phyloP scores from a whole-genome alignment of 1,140 invertebrate species.

The Galleria mellonella region DNA sequence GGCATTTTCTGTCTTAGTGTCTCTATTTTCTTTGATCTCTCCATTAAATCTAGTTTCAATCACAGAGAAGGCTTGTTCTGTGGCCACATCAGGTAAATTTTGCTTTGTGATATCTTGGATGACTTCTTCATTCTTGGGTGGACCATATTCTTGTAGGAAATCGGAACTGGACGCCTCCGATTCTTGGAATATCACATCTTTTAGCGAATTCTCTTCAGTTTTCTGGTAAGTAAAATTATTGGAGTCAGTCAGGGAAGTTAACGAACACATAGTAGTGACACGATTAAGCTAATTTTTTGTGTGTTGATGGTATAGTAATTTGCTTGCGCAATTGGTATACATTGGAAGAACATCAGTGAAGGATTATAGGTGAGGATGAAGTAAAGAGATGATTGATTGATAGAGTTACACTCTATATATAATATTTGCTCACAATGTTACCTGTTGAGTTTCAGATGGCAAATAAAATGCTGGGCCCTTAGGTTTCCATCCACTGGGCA shows the following conservation, averaged over 20 bases:
- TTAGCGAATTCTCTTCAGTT: conserved; percentile 23
- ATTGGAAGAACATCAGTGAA: no score
- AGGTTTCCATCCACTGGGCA: conserved; percentile 57
- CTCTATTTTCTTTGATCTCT: conserved; percentile 9
- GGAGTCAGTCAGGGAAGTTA: no score
- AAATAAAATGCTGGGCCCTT: conserved; percentile 51
- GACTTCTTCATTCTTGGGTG: conserved; percentile 33
- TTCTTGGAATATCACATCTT: conserved; percentile 33
- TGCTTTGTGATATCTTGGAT: conserved; percentile 36
- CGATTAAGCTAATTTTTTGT: no score
- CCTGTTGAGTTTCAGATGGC: conserved; percentile 37
- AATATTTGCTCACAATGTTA: no score
- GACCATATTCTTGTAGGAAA: conserved; percentile 50
- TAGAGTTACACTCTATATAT: no score
- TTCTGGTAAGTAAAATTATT: no score
- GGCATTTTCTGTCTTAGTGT: conserved; percentile 1
- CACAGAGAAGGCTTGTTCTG: conserved; percentile 33
- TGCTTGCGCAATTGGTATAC: no score
- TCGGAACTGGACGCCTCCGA: conserved; percentile 51
- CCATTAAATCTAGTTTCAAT: conserved; percentile 15
- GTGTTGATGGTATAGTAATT: no score
- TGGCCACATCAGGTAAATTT: conserved; percentile 36
- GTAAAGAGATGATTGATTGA: no score
- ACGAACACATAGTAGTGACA: no score
- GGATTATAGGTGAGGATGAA: no score